Conservation (phyloP, 2,888 invertebrate genomes). For the Conops quadrifasciatus region DNA sequence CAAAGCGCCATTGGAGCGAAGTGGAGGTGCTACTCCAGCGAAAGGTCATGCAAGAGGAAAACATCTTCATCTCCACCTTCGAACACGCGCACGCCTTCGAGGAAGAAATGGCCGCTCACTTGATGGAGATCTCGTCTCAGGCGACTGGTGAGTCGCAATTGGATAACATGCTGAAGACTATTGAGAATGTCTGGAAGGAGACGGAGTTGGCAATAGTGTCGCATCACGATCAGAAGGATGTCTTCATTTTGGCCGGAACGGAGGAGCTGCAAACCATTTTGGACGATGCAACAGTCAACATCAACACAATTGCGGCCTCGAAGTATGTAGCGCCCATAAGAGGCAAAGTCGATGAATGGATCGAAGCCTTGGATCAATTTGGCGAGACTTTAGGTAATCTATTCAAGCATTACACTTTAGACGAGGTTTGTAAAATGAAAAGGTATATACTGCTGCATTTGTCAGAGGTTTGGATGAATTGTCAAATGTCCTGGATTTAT, state of each 20-base stretch:
- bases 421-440: not conserved
- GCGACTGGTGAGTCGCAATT: constrained; percentile 88
- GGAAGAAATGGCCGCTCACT: constrained; percentile 70
- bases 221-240: constrained; percentile 85
- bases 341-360: constrained; percentile 84
- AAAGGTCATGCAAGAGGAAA: constrained; percentile 77
- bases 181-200: constrained; percentile 85
- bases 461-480: constrained; percentile 85
- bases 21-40: constrained; percentile 78
- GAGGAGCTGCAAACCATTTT: constrained; percentile 84
- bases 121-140: constrained; percentile 87
- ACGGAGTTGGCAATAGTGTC: constrained; percentile 79
- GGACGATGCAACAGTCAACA: constrained; percentile 87
- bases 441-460: not conserved
- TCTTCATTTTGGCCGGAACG: constrained; percentile 82
- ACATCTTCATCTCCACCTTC: constrained; percentile 73
- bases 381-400: constrained; percentile 77
- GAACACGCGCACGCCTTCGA: constrained; percentile 80
- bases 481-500: constrained; percentile 94
- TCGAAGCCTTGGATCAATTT: constrained; percentile 76
- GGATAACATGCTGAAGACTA: constrained; percentile 81
- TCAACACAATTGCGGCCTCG: constrained; percentile 87
- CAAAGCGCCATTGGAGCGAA: constrained; percentile 82
- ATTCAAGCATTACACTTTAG: not conserved
- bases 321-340: constrained; percentile 87